Conservation (phyloP, 2,888 invertebrate genomes). For the Tenthredo notha region DNA sequence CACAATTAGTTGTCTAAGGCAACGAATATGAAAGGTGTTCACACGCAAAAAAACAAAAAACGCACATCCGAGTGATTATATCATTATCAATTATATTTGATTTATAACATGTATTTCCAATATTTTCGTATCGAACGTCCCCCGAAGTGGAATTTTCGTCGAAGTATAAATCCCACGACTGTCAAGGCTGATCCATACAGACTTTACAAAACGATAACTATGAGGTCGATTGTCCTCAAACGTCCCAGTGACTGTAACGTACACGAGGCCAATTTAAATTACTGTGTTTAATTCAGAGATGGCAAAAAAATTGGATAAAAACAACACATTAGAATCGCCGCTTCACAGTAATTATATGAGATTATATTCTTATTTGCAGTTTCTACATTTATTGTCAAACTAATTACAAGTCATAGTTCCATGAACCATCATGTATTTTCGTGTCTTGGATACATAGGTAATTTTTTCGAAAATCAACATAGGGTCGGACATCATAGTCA, state of each 20-base stretch:
- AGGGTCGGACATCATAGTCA: no score
- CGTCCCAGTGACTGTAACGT: slow-evolving; percentile 13
- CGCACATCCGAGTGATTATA: background rate
- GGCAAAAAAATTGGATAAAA: slow-evolving; percentile 7
- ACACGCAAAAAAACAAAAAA: background rate
- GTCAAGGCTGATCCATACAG: background rate
- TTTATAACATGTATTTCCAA: background rate
- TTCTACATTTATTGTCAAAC: no score
- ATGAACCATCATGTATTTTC: no score
- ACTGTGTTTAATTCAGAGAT: slow-evolving; percentile 22
- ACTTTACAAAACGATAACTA: slow-evolving; percentile 1
- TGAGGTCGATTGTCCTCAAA: slow-evolving; percentile 10
- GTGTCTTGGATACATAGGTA: no score
- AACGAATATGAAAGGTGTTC: background rate
- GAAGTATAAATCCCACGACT: slow-evolving; percentile 8
- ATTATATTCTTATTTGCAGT: background rate
- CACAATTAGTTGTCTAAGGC: background rate
- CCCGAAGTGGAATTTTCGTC: background rate
- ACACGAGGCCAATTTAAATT: slow-evolving; percentile 19
- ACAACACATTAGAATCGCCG: background rate
- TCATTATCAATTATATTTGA: background rate
- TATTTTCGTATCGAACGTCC: background rate
- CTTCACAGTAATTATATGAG: background rate
- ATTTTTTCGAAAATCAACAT: no score
- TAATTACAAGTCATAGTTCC: no score